Evolutionary conservation across 2,888 invertebrate genomes (phyloP), one percentile per base, ranked within the genome.

Genomic region (Parapristionchus giblindavisi): DNA sequence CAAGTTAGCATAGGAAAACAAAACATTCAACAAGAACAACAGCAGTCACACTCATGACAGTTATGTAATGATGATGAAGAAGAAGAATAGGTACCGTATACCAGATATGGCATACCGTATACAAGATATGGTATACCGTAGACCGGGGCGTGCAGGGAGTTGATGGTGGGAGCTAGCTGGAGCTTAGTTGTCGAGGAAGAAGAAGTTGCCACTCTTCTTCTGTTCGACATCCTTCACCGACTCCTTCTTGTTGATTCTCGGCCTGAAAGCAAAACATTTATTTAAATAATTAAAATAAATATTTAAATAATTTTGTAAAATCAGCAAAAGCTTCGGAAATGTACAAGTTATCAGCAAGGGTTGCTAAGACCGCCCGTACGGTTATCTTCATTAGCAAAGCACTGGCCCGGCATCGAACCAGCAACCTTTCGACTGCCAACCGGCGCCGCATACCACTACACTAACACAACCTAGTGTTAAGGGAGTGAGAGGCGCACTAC

Each of bases 191-290:
- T 99, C 99, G 88, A 99, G 91, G 92, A 99, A 99, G 92, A 99
- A 99, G 90, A 94, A 99, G 91, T 99, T 97, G 77, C 98, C 98
- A 75, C 94, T 93, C 82, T 93, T 92, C 90, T 99, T 99, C 90
- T 99, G 99, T 87, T 99, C 98, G 85, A 93, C 92, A 89, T 99
- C 99, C 93, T 94, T 90, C 32, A 78, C 79, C 34, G 84, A 85
- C 29, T 80, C 76, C 66, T 93, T 92, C 89, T 99, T 99, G 90
- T 99, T 99, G 89, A 99, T 99, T 85, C 99, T 92, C 32, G 99
- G 99, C 87, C 99, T 48, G 68, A 14, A 68, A 51, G 17, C 0
- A 3, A 29, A n/a, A 29, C 11, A 3, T 54, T 3, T 24, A 3
- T 54, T 24, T n/a, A 51, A 52, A 11, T 36, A 17, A 21, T 6